Percentiles rank a stretch among this genome's conserved stretches.
Conservation (phyloP, 2,797 vertebrate species). For the Enteromius radiatus region DNA sequence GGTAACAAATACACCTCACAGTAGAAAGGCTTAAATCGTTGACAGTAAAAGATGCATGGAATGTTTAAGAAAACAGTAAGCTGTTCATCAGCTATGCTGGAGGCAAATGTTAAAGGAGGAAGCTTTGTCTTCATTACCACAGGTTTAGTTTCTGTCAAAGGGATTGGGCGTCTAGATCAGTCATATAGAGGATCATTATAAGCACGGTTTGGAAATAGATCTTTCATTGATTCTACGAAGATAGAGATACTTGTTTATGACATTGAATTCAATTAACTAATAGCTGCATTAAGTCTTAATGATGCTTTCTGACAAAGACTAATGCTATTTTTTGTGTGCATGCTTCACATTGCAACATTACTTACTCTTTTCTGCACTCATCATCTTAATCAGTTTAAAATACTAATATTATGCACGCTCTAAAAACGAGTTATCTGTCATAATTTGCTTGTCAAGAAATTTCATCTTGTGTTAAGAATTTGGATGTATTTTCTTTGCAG, state of each 20-base stretch:
- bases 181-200: conserved; percentile 56
- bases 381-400: conserved; percentile 9
- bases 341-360: not conserved
- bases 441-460: not conserved
- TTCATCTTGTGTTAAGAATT: not conserved
- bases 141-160: conserved; percentile 56
- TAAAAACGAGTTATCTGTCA: conserved; percentile 2
- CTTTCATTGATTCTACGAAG: conserved; percentile 49
- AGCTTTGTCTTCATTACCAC: conserved; percentile 62
- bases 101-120: conserved; percentile 48
- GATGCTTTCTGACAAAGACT: conserved; percentile 19
- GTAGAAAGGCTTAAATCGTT: conserved; percentile 42
- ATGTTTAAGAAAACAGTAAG: conserved; percentile 59
- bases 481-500: not conserved
- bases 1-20: conserved; percentile 28
- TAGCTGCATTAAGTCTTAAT: conserved; percentile 31
- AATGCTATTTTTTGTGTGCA: not conserved
- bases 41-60: conserved; percentile 56
- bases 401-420: conserved; percentile 1
- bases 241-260: conserved; percentile 35
- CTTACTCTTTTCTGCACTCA: not conserved
- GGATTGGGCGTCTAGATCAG: conserved; percentile 49
- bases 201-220: conserved; percentile 52
- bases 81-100: conserved; percentile 55
- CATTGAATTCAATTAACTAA: conserved; percentile 44